These are phyloP conservation scores for Synergus laeviventris DNA, from an alignment of 2,888 invertebrate species.

Conservation along the genomic window DNA sequence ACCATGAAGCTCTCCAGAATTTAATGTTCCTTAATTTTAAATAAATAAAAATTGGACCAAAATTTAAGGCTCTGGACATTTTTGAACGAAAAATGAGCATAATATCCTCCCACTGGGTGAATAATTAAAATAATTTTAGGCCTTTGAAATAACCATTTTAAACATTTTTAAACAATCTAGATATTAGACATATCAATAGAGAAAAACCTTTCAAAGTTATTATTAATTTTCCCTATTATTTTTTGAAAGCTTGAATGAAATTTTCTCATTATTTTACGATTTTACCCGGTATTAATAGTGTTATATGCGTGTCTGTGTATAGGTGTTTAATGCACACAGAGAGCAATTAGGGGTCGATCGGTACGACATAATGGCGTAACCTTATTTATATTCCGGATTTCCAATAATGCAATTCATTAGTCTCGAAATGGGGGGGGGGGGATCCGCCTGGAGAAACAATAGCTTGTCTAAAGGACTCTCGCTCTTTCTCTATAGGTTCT, in stretches of 20 bases:
- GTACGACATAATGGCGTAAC: constrained; percentile 58
- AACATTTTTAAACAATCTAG: too few relatives aligned
- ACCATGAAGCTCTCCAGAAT: too few relatives aligned
- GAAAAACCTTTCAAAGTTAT: too few relatives aligned
- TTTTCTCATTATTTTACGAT: background rate
- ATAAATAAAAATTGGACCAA: too few relatives aligned
- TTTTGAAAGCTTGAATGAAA: background rate
- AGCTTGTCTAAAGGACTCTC: constrained; percentile 45
- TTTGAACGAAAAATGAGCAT: too few relatives aligned
- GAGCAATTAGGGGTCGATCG: constrained; percentile 59
- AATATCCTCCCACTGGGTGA: too few relatives aligned
- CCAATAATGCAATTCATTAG: constrained; percentile 68
- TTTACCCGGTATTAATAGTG: background rate
- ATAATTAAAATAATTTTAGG: too few relatives aligned
- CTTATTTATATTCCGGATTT: constrained; percentile 67
- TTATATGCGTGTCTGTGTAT: background rate
- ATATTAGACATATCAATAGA: too few relatives aligned
- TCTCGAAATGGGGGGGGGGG: constrained; percentile 53
- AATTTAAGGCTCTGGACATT: too few relatives aligned
- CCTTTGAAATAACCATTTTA: too few relatives aligned
- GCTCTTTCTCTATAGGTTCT: constrained; percentile 18
- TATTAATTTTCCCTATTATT: too few relatives aligned
- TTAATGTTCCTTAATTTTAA: too few relatives aligned
- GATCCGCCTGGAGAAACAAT: constrained; percentile 59
- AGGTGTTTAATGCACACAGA: constrained; percentile 50